Evolutionary conservation across 1,140 invertebrate genomes (phyloP).

Genomic region (Brachionus koreanus): DNA sequence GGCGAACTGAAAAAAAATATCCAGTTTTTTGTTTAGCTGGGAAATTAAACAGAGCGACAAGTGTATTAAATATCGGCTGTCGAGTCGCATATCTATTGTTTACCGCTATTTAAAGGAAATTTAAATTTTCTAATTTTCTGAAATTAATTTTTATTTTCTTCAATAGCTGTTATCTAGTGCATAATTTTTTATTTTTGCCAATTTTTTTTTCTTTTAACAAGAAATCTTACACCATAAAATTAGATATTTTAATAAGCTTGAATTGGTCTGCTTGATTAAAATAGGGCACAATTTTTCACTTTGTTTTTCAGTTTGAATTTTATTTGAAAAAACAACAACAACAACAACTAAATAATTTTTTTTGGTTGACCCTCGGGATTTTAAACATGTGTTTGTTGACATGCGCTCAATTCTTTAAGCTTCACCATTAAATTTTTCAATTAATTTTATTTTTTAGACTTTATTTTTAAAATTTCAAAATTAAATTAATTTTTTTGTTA

Average conservation of each 20-base stretch:
- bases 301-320: neutral
- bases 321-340: neutral
- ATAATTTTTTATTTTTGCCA: neutral
- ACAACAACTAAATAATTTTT: neutral
- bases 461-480: neutral
- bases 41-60: constrained; percentile 34
- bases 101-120: constrained; percentile 6
- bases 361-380: neutral
- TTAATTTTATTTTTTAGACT: neutral
- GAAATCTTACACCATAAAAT: constrained; percentile 34
- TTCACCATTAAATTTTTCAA: neutral
- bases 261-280: neutral
- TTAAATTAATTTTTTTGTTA: no score
- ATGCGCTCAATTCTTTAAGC: neutral
- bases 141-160: neutral
- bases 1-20: neutral
- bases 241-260: constrained; percentile 11
- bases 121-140: constrained; percentile 15
- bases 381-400: neutral
- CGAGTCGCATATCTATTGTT: constrained; percentile 11
- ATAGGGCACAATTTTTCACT: neutral
- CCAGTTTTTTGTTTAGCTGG: neutral
- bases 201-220: neutral
- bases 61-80: constrained; percentile 22
- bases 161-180: constrained; percentile 27